Evolutionary conservation across 1,140 invertebrate species (phyloP).

Genomic region (Prorops nasuta): DNA sequence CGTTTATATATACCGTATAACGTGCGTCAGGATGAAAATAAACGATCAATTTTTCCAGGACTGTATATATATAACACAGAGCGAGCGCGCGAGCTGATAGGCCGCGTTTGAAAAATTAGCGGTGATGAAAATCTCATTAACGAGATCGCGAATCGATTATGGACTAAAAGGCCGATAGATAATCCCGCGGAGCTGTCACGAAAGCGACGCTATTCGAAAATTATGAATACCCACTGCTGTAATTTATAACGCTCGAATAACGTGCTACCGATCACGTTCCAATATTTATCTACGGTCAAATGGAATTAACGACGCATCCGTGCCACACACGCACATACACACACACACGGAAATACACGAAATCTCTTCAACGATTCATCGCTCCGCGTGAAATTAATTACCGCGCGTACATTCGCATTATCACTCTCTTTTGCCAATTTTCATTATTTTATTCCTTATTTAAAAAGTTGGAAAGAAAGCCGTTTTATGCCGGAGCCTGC

Average conservation of each 20-base stretch:
- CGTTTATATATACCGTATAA: no score
- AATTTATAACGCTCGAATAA: conserved; percentile 36
- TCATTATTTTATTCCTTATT: no score
- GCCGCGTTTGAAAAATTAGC: conserved; percentile 16
- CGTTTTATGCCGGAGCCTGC: no score
- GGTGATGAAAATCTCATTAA: conserved; percentile 13
- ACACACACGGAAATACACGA: conserved; percentile 36
- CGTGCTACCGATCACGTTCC: conserved; percentile 15
- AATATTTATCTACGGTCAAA: conserved; percentile 31
- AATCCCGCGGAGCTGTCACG: conserved; percentile 20
- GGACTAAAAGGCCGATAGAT: conserved; percentile 18
- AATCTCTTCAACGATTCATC: conserved; percentile 41
- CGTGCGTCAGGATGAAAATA: no score
- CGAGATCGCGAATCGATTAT: no score
- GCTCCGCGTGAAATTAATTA: conserved; percentile 26
- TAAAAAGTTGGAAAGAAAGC: no score
- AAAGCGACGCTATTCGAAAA: conserved; percentile 34
- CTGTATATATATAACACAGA: no score
- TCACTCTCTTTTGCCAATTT: no score
- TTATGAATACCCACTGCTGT: conserved; percentile 38
- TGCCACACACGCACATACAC: conserved; percentile 22
- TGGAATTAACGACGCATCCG: conserved; percentile 36
- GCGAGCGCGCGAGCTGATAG: no score
- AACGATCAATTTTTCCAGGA: no score
- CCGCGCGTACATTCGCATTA: no score